Conservation (phyloP, 2,797 vertebrate species). For the Pangasius larnaudii region DNA sequence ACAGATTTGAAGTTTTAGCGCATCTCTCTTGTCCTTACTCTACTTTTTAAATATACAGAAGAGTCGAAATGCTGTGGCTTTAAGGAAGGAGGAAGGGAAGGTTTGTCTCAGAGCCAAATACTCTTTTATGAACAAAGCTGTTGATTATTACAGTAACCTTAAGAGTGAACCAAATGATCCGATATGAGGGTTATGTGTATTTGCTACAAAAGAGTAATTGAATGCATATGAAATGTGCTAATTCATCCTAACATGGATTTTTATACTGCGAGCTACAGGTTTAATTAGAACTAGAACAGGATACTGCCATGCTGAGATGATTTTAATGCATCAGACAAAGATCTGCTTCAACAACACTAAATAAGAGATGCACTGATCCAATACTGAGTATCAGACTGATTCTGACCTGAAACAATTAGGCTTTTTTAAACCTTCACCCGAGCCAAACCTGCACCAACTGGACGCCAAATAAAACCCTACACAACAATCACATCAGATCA, state of each 20-base stretch:
- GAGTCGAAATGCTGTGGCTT: conserved; percentile 63
- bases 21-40: conserved; percentile 77
- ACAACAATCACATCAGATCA: neutral
- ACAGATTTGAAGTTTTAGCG: conserved; percentile 81
- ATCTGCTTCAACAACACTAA: neutral
- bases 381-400: conserved; percentile 25
- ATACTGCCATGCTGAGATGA: neutral
- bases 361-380: conserved; percentile 29
- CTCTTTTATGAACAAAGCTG: neutral
- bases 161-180: neutral
- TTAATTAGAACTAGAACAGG: neutral
- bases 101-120: conserved; percentile 73
- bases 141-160: neutral
- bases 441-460: neutral
- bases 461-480: neutral
- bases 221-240: conserved; percentile 10
- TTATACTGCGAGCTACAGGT: conserved; percentile 15
- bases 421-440: neutral
- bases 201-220: neutral
- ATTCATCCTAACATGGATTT: conserved; percentile 9
- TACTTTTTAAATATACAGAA: conserved; percentile 65
- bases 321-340: conserved; percentile 4
- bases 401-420: neutral
- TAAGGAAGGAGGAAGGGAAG: conserved; percentile 67
- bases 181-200: conserved; percentile 13